A percentile compares a stretch with the other conserved stretches of the same genome.
Evolutionary conservation across 2,797 vertebrate species (phyloP).

Genomic region (Notoglanidium macrostoma): DNA sequence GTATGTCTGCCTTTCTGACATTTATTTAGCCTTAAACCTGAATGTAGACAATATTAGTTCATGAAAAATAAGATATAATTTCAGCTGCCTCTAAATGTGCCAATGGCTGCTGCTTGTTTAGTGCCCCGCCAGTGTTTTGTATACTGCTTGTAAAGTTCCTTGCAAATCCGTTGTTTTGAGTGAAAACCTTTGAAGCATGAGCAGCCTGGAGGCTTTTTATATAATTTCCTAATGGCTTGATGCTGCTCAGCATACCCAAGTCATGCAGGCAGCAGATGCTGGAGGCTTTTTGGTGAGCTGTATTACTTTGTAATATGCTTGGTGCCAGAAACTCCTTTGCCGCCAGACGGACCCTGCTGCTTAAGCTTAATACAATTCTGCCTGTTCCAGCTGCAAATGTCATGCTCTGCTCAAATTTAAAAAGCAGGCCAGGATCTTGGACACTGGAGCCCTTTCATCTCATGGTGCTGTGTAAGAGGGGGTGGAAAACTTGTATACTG

Average conservation of each 20-base stretch:
- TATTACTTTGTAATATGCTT: not conserved
- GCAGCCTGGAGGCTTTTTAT: not conserved
- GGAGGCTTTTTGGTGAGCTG: not conserved
- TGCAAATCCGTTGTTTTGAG: not conserved
- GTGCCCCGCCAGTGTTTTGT: not conserved
- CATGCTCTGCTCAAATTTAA: conserved; percentile 6
- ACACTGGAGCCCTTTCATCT: conserved; percentile 59
- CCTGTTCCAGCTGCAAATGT: not conserved
- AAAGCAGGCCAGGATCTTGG: conserved; percentile 35
- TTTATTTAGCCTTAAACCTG: conserved; percentile 13
- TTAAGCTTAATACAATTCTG: conserved; percentile 9
- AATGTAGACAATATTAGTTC: not conserved
- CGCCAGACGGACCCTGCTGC: not conserved
- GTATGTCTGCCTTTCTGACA: conserved; percentile 24
- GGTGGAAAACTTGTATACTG: conserved; percentile 22
- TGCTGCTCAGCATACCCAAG: not conserved
- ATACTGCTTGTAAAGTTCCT: not conserved
- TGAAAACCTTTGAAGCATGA: not conserved
- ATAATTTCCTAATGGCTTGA: not conserved
- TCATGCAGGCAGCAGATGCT: not conserved
- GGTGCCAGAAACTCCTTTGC: conserved; percentile 8
- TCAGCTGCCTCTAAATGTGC: conserved; percentile 2
- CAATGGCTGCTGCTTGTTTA: conserved; percentile 12
- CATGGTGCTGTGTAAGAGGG: conserved; percentile 35
- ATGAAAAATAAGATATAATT: not conserved